Conservation (phyloP, 2,797 vertebrate species). For the Sarcophilus harrisii region DNA sequence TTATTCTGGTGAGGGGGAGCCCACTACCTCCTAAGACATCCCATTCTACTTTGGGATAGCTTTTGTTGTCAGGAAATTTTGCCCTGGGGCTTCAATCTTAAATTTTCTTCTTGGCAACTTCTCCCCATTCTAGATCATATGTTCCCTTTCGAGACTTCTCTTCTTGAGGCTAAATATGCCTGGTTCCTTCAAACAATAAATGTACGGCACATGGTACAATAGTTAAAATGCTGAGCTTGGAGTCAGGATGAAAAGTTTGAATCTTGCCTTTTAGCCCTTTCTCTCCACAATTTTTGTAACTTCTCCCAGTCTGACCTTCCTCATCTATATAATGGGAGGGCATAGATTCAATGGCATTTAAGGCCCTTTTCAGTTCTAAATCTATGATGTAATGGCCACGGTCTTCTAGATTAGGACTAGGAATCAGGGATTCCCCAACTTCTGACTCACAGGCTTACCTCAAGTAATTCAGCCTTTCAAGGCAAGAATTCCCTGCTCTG, state of each 20-base stretch:
- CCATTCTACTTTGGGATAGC: neutral
- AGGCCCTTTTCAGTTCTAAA: neutral
- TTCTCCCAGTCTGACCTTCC: neutral
- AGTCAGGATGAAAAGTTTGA: neutral
- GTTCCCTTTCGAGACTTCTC: neutral
- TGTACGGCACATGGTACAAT: neutral
- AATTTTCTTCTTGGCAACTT: neutral
- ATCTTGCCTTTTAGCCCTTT: neutral
- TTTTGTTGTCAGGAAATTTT: neutral
- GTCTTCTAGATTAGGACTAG: neutral
- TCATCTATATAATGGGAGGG: neutral
- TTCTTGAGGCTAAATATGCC: neutral
- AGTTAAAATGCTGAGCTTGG: neutral
- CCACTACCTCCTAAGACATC: neutral
- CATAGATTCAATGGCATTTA: neutral
- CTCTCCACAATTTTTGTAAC: neutral
- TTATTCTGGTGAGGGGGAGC: neutral
- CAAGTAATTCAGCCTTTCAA: conserved; percentile 35
- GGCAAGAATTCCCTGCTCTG: conserved; percentile 43
- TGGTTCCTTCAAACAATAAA: neutral
- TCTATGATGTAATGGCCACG: neutral
- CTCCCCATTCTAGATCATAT: neutral
- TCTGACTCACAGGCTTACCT: conserved; percentile 48
- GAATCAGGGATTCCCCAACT: conserved; percentile 37
- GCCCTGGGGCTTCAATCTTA: neutral